Conservation (phyloP, 2,113 vertebrate species). For the Glaucomys volans region DNA sequence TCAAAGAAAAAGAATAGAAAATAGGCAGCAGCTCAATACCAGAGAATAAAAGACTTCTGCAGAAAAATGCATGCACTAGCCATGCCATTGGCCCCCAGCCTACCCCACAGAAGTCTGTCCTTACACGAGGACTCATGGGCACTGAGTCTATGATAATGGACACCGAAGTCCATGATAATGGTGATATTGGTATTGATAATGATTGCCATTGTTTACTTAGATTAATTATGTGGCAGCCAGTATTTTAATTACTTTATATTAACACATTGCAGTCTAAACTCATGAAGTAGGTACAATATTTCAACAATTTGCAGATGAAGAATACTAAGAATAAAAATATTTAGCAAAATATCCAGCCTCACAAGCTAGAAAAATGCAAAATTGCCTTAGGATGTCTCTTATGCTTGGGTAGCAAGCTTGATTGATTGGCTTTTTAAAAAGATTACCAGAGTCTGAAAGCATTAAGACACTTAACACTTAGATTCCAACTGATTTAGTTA, state of each 20-base stretch:
- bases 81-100: too few species aligned
- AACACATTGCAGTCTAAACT: neutral
- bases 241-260: neutral
- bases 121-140: neutral
- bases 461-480: neutral
- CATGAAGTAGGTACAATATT: neutral
- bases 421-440: neutral
- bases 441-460: neutral
- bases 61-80: accelerated
- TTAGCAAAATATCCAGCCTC: neutral
- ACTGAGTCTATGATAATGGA: too few species aligned
- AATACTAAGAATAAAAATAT: neutral
- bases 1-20: neutral
- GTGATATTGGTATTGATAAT: too few species aligned
- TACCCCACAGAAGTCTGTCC: neutral
- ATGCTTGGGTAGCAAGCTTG: neutral
- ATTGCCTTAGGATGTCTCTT: neutral
- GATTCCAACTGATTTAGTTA: neutral
- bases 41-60: neutral
- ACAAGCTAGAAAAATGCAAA: neutral
- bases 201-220: neutral
- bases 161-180: neutral
- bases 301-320: neutral
- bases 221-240: too few species aligned
- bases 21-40: neutral